phyloP scores from a whole-genome alignment of 2,113 vertebrate species.

The pig (Sus scrofa) region T2T-Sscrofa CM000814.6:55112501-55113000 shows the following conservation, averaged over 20 bases:
- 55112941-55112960: neutral
- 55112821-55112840: neutral
- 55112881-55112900: neutral
- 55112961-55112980: neutral
- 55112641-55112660: too few relatives aligned
- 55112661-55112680: too few relatives aligned
- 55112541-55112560: too few relatives aligned
- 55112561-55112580: too few relatives aligned
- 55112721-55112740: neutral
- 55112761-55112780: neutral
- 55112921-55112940: neutral
- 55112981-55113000: neutral
- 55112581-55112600: too few relatives aligned
- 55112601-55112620: too few relatives aligned
- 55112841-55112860: neutral
- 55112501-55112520: too few relatives aligned
- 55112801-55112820: neutral
- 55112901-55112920: neutral
- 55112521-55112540: too few relatives aligned
- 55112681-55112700: too few relatives aligned
- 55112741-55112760: neutral
- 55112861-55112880: slow-evolving; percentile 8
- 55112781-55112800: neutral
- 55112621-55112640: too few relatives aligned
- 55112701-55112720: too few relatives aligned